Evolutionary conservation across 2,113 vertebrate species (phyloP).

Genomic region (Anseranas semipalmata): DNA sequence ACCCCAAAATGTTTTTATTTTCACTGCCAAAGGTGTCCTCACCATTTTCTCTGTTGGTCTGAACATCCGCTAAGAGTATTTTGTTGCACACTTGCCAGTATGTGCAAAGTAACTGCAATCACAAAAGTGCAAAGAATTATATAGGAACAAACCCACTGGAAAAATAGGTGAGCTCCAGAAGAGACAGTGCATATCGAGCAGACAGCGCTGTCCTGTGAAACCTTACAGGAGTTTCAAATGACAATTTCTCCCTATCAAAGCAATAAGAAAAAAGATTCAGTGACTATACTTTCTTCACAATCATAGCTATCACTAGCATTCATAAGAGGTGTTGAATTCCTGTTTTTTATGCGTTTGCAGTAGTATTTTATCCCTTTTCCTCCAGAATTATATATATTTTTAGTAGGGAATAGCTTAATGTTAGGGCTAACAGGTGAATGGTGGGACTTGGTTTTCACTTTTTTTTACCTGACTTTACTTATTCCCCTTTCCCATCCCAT

Average conservation of each 20-base stretch:
- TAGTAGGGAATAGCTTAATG: background rate
- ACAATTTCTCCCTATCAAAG: background rate
- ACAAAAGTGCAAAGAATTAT: background rate
- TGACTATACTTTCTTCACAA: constrained; percentile 9
- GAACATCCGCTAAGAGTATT: background rate
- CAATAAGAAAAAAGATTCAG: constrained; percentile 27
- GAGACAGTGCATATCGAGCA: background rate
- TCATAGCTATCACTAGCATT: background rate
- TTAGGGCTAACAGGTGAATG: background rate
- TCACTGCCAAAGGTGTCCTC: background rate
- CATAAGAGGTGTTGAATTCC: background rate
- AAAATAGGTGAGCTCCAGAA: background rate
- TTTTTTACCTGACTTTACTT: background rate
- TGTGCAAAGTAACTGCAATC: background rate
- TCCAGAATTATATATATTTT: constrained; percentile 2
- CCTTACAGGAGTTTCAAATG: background rate
- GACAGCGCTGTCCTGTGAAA: background rate
- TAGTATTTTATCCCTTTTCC: background rate
- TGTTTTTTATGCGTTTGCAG: background rate
- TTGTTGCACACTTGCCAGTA: background rate
- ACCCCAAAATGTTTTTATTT: background rate
- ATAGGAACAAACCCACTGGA: background rate
- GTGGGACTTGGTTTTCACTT: background rate
- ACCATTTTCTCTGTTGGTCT: accelerated
- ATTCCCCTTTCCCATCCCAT: background rate